Evolutionary conservation across 2,113 vertebrate genomes (phyloP), one percentile per base, ranked within the genome.

Genomic region (Pomatorhinus ruficollis): DNA sequence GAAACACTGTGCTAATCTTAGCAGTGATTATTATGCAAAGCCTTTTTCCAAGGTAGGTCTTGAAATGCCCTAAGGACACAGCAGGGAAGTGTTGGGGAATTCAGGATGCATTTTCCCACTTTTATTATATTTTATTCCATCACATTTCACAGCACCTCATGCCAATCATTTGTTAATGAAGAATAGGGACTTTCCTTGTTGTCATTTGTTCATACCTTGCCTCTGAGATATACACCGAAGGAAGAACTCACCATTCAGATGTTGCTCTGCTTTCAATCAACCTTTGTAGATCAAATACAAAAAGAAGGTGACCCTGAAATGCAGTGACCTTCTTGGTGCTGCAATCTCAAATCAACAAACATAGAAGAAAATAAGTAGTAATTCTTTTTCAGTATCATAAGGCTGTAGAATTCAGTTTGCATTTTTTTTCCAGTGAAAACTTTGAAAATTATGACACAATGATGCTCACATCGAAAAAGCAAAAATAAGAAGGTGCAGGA

Each of bases 21-120:
- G 56, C 71, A 90, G 79, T 87, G 80, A 86, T 96, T 88, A 93
- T 92, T 96, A 94, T 92, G 90, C 95, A 97, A 90, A 94, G 84
- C 44, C 63, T 77, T 94, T 85, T 96, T 90, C 87, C 76, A 80
- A 90, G 75, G 71, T 60, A 94, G 80, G 88, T 90, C 80, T 95
- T 94, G 40, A 89, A 93, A 93, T 87, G 56, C 93, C 92, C 86
- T 90, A 75, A 90, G 93, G 95, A 92, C 61, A 42, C 69, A 81
- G 72, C 76, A 92, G 49, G 56, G 49, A 81, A 87, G 16, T 31
- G 1, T 6, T 83, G 56, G 88, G 93, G 47, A 97, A 95, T 96
- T 93, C 60, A 89, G 60, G 83, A 80, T 71, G 65, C 5, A 3
- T 92, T 89, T 93, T 93, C 50, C 68, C 37, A 56, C 40, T 92